Conservation (phyloP, 2,797 vertebrate species). For the Stomatorhinus walkeri region DNA sequence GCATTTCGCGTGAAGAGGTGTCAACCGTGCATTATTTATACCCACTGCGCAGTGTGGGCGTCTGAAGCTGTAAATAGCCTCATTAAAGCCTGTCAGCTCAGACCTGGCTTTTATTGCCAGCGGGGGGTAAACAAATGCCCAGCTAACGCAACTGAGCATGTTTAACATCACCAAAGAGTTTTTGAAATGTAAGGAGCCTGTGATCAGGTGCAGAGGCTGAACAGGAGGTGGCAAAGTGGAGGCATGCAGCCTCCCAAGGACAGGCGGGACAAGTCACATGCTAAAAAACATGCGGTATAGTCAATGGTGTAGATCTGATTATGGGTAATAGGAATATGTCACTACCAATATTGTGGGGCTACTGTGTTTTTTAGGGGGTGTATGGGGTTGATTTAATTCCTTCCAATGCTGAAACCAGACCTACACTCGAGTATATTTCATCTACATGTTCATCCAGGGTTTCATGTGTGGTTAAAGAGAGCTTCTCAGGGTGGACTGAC, state of each 20-base stretch:
- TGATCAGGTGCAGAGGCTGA: not conserved
- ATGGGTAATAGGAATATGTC: not conserved
- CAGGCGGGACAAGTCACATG: not conserved
- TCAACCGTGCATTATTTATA: not conserved
- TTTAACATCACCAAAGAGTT: not conserved
- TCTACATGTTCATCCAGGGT: not conserved
- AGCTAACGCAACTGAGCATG: not conserved
- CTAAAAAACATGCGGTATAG: not conserved
- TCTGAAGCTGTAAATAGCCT: not conserved
- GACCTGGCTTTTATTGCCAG: not conserved
- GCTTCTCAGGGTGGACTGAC: not conserved
- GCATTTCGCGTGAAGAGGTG: not conserved
- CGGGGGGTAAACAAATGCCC: conserved; percentile 12
- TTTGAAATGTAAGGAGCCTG: not conserved
- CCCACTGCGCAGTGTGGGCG: not conserved
- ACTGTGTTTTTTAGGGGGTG: not conserved
- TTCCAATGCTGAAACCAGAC: not conserved
- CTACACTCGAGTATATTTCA: not conserved
- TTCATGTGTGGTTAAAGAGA: not conserved
- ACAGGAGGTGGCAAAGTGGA: not conserved
- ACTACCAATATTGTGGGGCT: not conserved
- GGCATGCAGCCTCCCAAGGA: not conserved
- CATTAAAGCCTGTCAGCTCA: not conserved
- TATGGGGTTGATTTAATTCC: not conserved
- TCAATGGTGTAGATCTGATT: not conserved